These are phyloP conservation scores for Bombyx huttoni DNA, from an alignment of 2,888 invertebrate species.

Conservation along the genomic window DNA sequence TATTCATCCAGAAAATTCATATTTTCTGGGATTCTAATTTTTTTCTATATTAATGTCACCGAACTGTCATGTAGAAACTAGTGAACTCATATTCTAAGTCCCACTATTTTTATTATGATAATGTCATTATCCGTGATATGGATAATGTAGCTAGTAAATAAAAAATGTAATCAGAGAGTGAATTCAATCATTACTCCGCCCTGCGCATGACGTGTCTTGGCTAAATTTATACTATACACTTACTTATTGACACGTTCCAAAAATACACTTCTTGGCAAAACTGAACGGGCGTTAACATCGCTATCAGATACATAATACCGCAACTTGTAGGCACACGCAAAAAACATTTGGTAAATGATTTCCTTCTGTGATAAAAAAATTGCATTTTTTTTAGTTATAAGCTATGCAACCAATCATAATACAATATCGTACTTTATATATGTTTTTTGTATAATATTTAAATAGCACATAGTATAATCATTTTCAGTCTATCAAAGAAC, in stretches of 20 bases:
- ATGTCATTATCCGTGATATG: too few species aligned
- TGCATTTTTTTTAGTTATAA: too few species aligned
- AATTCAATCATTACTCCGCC: constrained; percentile 52
- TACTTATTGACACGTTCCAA: constrained; percentile 72
- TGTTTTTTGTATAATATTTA: too few species aligned
- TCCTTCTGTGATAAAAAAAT: neutral
- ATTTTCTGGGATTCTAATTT: too few species aligned
- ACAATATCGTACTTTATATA: neutral
- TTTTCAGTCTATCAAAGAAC: too few species aligned
- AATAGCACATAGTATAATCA: too few species aligned
- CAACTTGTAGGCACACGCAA: constrained; percentile 25
- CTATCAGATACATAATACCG: constrained; percentile 63
- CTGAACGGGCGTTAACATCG: constrained; percentile 69
- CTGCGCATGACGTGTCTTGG: constrained; percentile 55
- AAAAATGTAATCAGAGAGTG: constrained; percentile 13
- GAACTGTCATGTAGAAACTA: too few species aligned
- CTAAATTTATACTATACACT: constrained; percentile 69
- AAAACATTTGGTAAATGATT: neutral
- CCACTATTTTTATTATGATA: too few species aligned
- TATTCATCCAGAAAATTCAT: too few species aligned
- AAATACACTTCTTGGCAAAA: constrained; percentile 70
- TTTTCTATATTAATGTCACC: too few species aligned
- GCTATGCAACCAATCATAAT: neutral
- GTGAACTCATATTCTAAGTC: too few species aligned
- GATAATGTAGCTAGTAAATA: neutral